Percentiles rank a stretch among this genome's conserved stretches.
phyloP scores from a whole-genome alignment of 2,797 vertebrate genomes.

The Lepilemur ruficaudatus region DNA sequence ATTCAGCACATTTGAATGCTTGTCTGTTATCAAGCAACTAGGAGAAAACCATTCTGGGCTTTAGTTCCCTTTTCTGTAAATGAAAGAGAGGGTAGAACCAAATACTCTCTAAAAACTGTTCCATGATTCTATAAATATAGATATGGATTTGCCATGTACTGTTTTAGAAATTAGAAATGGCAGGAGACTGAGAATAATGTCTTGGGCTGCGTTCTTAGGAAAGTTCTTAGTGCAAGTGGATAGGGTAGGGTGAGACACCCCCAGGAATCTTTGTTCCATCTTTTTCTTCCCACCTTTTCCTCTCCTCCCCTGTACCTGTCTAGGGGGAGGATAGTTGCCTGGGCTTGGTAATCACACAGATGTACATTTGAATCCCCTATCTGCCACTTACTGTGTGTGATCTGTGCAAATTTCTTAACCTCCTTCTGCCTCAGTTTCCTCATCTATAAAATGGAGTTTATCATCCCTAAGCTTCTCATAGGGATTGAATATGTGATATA shows the following conservation, averaged over 20 bases:
- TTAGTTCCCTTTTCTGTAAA: slow-evolving; percentile 13
- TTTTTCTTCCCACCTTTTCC: neutral
- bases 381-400: neutral
- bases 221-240: neutral
- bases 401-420: neutral
- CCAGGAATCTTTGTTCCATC: neutral
- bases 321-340: neutral
- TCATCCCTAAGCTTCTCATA: neutral
- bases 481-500: neutral
- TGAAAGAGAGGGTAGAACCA: neutral
- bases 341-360: neutral
- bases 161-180: neutral
- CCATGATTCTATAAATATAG: neutral
- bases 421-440: neutral
- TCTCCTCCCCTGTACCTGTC: neutral
- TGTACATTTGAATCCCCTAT: neutral
- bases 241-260: neutral
- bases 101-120: neutral
- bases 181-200: neutral
- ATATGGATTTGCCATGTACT: neutral
- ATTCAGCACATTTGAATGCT: neutral
- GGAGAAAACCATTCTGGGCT: neutral
- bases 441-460: neutral
- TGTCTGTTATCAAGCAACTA: neutral
- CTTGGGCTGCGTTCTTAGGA: neutral